Base-by-base conservation (phyloP, 2,797 vertebrate genomes). In the Myotis planiceps region DNA sequence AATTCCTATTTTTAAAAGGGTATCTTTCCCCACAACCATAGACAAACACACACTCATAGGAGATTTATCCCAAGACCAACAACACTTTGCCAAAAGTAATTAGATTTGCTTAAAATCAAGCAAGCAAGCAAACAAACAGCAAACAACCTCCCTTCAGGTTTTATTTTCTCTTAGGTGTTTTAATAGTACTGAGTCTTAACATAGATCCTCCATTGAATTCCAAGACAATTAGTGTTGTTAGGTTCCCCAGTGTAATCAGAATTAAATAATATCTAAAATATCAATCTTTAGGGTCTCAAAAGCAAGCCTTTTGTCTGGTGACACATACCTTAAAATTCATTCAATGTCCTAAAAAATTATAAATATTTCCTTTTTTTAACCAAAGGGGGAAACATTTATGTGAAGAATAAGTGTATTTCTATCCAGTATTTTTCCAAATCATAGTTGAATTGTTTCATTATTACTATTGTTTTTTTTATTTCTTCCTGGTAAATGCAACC, bases 401-500 rank as follows among this genome's bases (percentile, higher is more conserved):
- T 29, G n/a, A 9, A 89, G 19, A 49, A 86, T 53, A 27, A 66
- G 3, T 27, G 12, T 74, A 68, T 84, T 90, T 95, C 21, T 15
- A 39, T 53, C 87, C 32, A 49, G 15, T 55, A n/a, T 71, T 89
- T 95, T 92, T 90, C 45, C 29, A 96, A 87, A 90, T 75, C 6
- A 21, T 21, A 47, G 15, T 39, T 80, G 14, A 68, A 86, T 51
- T 72, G 29, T 74, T 95, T 89, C 71, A 87, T 65, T 86, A 53
- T 68, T 37, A 10, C 29, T n/a, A 14, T 37, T 72, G 37, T 18
- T 92, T 60, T 92, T 92, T 82, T 29, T 87, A 58, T 29, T 92
- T 81, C 45, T 92, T 83, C n/a, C 42, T 89, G 71, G 72, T 88
- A 92, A 86, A 96, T 51, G 37, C 21, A 89, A 75, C 65, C 58